A percentile compares a stretch with the other conserved stretches of the same genome.
These are phyloP conservation scores for Cataglyphis albicans DNA, from an alignment of 2,888 invertebrate genomes.

Conservation along the genomic window DNA sequence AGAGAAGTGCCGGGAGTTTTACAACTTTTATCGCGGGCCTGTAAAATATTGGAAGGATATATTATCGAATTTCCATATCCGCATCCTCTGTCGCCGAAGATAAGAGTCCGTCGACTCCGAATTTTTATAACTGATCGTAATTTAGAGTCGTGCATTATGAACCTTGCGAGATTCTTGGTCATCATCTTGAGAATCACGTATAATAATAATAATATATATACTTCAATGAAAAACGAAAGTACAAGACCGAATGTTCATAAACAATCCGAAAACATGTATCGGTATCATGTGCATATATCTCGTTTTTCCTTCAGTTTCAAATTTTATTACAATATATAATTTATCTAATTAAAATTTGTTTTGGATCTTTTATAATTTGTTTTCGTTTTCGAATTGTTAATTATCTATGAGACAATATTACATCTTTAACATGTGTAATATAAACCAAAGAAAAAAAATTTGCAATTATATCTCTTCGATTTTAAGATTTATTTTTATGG, in stretches of 20 bases:
- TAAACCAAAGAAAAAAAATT: neutral
- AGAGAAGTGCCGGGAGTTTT: constrained; percentile 44
- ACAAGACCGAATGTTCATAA: neutral
- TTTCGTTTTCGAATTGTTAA: neutral
- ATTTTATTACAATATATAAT: neutral
- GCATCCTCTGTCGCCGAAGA: constrained; percentile 2
- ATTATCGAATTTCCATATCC: constrained; percentile 50
- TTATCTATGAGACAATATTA: neutral
- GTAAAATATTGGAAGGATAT: constrained; percentile 29
- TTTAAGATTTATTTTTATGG: neutral
- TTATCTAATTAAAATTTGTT: neutral
- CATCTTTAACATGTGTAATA: neutral
- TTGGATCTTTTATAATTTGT: neutral
- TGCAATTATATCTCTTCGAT: neutral
- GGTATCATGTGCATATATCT: neutral
- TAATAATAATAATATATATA: neutral
- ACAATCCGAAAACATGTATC: neutral
- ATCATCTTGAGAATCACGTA: neutral
- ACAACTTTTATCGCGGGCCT: constrained; percentile 38
- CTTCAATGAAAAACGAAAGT: constrained; percentile 17
- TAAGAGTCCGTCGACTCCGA: neutral
- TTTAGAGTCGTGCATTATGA: constrained; percentile 43
- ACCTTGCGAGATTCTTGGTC: constrained; percentile 5
- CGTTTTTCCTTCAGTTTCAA: neutral
- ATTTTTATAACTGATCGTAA: constrained; percentile 36